These are phyloP conservation scores for Polymixis lichenea DNA, from an alignment of 2,888 invertebrate species.

Conservation along the genomic window DNA sequence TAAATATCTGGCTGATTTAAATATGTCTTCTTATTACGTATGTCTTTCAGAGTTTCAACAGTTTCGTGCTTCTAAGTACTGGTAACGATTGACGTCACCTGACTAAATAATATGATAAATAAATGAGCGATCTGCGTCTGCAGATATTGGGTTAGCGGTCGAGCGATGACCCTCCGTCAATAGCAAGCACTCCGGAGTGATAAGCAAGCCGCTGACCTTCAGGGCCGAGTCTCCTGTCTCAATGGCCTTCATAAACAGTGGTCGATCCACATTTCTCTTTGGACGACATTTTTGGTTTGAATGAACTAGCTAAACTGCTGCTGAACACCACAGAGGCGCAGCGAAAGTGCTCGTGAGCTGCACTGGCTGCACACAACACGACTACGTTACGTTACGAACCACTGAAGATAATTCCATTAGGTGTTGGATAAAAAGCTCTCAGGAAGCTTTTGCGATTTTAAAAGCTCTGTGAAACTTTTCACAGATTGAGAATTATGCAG, in stretches of 20 bases:
- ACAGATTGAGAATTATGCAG: not conserved
- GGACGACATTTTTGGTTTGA: not conserved
- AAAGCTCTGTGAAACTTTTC: not conserved
- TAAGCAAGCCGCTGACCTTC: slow-evolving; percentile 44
- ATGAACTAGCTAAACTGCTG: not conserved
- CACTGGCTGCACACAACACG: not conserved
- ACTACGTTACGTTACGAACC: not conserved
- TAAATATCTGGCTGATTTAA: not conserved
- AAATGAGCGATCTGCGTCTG: not conserved
- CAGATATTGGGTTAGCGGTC: slow-evolving; percentile 29
- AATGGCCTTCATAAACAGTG: slow-evolving; percentile 3
- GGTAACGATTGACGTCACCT: not conserved
- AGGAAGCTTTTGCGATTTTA: not conserved
- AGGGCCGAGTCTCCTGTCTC: not conserved
- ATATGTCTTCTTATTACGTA: not conserved
- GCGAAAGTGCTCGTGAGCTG: not conserved
- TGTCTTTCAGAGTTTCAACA: not conserved
- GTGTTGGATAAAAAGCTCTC: not conserved
- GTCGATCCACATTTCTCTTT: not conserved
- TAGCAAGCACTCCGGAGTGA: slow-evolving; percentile 6
- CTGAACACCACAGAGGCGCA: not conserved
- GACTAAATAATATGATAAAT: not conserved
- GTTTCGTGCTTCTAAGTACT: not conserved
- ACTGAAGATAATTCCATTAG: not conserved
- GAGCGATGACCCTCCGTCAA: slow-evolving; percentile 45